These are phyloP conservation scores for Melanostigma gelatinosum DNA, from an alignment of 2,113 vertebrate species.

Conservation along the genomic window DNA sequence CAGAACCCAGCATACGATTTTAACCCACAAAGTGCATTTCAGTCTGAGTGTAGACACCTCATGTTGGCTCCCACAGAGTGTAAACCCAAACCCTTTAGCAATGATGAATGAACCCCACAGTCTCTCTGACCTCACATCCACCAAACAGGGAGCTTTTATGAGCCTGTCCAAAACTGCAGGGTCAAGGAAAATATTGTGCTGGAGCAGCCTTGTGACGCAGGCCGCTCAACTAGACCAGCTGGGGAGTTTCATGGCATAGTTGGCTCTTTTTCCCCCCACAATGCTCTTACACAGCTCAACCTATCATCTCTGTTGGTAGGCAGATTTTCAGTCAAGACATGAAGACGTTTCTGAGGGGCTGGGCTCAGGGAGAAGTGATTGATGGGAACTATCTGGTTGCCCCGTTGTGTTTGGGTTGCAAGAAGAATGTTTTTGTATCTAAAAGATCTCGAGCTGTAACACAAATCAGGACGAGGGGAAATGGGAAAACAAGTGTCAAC, in stretches of 20 bases:
- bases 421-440: constrained; percentile 22
- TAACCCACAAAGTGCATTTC: constrained; percentile 1
- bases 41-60: neutral
- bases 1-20: constrained; percentile 5
- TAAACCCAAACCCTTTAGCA: constrained; percentile 8
- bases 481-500: neutral
- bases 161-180: constrained; percentile 42
- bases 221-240: constrained; percentile 34
- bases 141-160: constrained; percentile 61
- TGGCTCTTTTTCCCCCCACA: neutral
- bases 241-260: constrained; percentile 35
- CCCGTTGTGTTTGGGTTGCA: neutral
- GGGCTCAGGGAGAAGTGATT: constrained; percentile 41
- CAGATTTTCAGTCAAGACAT: neutral
- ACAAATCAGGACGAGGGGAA: neutral
- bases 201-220: constrained; percentile 43
- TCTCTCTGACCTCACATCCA: constrained; percentile 36
- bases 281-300: constrained; percentile 6
- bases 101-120: constrained; percentile 39
- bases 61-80: constrained; percentile 6
- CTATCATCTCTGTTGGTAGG: constrained; percentile 1
- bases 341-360: neutral
- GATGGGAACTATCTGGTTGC: constrained; percentile 64
- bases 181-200: constrained; percentile 72
- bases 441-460: neutral